These are phyloP conservation scores for Reinhardtius hippoglossoides DNA, from an alignment of 2,113 vertebrate genomes.

Conservation along the genomic window DNA sequence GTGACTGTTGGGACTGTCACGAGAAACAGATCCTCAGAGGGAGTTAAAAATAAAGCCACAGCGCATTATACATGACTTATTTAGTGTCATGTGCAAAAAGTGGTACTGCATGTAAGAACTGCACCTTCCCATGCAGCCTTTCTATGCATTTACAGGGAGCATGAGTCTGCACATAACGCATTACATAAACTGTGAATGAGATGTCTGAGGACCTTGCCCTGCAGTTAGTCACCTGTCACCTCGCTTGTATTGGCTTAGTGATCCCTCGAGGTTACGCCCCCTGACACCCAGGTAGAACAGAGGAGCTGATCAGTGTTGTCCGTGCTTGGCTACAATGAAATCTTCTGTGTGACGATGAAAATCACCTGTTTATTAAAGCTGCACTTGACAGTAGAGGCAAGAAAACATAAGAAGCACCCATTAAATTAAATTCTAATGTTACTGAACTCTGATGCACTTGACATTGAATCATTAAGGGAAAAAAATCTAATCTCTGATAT, in stretches of 20 bases:
- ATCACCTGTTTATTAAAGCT: conserved; percentile 12
- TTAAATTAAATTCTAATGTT: neutral
- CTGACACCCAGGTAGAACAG: neutral
- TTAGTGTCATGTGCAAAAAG: conserved; percentile 15
- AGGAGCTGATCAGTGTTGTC: conserved; percentile 12
- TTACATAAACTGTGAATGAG: too few species aligned
- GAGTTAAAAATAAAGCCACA: neutral
- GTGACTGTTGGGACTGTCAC: neutral
- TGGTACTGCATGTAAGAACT: neutral
- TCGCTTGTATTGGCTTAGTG: neutral
- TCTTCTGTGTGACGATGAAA: neutral
- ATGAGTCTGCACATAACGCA: neutral
- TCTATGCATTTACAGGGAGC: conserved; percentile 15
- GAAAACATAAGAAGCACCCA: too few species aligned
- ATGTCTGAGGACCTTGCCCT: neutral
- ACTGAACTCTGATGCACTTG: neutral
- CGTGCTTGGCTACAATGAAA: conserved; percentile 7
- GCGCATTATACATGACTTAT: conserved; percentile 8
- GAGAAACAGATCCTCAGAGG: conserved; percentile 30
- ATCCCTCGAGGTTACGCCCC: neutral
- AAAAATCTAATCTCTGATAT: too few species aligned
- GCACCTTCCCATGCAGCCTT: neutral
- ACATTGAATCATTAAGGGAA: too few species aligned
- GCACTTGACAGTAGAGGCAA: neutral
- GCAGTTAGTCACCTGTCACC: neutral